Evolutionary conservation across 2,797 vertebrate genomes (phyloP), one percentile per base, ranked within the genome.

Genomic region (Cryptoprocta ferox): DNA sequence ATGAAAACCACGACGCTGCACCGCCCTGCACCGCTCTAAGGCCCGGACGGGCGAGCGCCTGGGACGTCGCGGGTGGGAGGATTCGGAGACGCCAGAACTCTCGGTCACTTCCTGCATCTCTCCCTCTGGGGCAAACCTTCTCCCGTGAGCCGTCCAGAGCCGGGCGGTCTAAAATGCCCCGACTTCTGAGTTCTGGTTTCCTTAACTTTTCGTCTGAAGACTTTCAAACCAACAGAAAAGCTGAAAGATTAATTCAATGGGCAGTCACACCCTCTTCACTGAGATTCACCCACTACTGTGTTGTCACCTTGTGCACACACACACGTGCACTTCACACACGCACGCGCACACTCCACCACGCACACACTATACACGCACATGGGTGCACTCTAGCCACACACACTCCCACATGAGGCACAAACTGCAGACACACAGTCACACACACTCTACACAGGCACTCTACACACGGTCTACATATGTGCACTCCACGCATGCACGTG

Each of bases 11-110:
- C 3, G 2, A 56, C 21, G 21, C 53, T 35, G 45, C 48, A 2
- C 13, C 3, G 35, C 30, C 18, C 45, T 1, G 13, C 48, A 13
- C 10, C 1, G 3, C 19, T 0, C 32, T 6, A 0, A 79, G 18
- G 76, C 11, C 75, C 6, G 1, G 0, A 12, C n/a, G 18, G 4
- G 3, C n/a, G 21, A 53, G 48, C 48, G 10, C 28, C 32, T 4
- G 3, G 21, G 18, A 19, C 30, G 10, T 16, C 30, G 7, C 4
- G 30, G 5, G 30, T 5, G 8, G 4, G 39, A 30, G 26, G 14
- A 24, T 24, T 59, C 8, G 7, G 21, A 59, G 56, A 21, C 8
- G 21, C 8, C 3, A 2, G 19, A 28, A 15, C 80, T 48, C 30
- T 21, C 0, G 19, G 37, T 6, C 39, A 12, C 39, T 21, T 24